Percentiles rank a stretch among this genome's conserved stretches.
Conservation (phyloP, 1,140 invertebrate genomes). For the Drosophila ficusphila region DNA sequence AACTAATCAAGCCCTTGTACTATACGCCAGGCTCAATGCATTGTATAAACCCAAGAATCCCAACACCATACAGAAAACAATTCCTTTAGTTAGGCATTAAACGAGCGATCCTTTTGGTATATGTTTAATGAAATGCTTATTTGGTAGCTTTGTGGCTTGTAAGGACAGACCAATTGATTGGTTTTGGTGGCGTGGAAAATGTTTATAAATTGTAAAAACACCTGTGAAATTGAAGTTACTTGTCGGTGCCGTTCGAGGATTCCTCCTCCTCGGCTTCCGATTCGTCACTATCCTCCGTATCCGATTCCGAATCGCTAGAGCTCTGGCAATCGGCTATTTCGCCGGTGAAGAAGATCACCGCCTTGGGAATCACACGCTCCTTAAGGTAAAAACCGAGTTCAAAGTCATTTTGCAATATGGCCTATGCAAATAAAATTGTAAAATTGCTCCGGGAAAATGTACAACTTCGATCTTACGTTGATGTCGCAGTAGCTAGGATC, state of each 20-base stretch:
- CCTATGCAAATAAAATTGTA: conserved; percentile 27
- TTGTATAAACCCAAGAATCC: conserved; percentile 52
- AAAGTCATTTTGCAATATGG: conserved; percentile 90
- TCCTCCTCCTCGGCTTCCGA: conserved; percentile 49
- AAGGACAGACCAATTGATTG: conserved; percentile 36
- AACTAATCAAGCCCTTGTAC: conserved; percentile 25
- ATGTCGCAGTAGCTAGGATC: conserved; percentile 68
- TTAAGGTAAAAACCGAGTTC: conserved; percentile 96
- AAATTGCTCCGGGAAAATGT: not conserved
- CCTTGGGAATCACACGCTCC: conserved; percentile 93
- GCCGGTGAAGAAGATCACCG: conserved; percentile 94
- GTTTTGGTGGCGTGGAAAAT: conserved; percentile 16
- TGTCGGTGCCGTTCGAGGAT: conserved; percentile 49
- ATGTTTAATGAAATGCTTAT: conserved; percentile 25
- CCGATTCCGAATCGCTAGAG: conserved; percentile 38
- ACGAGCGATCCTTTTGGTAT: conserved; percentile 25
- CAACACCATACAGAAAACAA: not conserved
- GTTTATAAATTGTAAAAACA: conserved; percentile 12
- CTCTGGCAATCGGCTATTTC: conserved; percentile 87
- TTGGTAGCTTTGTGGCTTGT: conserved; percentile 9
- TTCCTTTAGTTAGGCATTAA: conserved; percentile 45
- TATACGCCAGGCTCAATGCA: conserved; percentile 45
- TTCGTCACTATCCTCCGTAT: conserved; percentile 83
- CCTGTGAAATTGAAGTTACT: conserved; percentile 28
- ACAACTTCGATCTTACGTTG: conserved; percentile 54